Evolutionary conservation across 2,888 invertebrate genomes (phyloP), one percentile per base, ranked within the genome.

Genomic region (Pardosa pseudoannulata): DNA sequence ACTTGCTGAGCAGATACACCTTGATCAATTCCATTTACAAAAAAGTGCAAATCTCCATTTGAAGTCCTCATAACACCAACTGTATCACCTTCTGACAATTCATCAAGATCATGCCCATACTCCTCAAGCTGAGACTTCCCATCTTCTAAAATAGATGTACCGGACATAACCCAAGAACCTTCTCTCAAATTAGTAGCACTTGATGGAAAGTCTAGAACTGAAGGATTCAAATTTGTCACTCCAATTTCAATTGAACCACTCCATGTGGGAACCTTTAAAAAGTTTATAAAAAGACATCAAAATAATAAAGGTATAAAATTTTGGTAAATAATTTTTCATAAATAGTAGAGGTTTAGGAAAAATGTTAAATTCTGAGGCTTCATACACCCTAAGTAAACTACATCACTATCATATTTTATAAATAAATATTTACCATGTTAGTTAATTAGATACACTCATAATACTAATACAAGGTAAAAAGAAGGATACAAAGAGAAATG

Each of bases 101-200:
- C 94, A 90, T 96, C 96, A 87, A 97, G 93, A 92, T 97, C 96
- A 67, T 94, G 94, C 19, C 97, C 97, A 92, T 97, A 97, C 32
- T 95, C 94, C 91, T 97, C 96, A 41, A 96, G 93, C 80, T 96
- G 92, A 68, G 96, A 95, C 32, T 94, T 93, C 0, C 97, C 97
- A 93, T 98, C 96, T 91, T 95, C 95, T 29, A 97, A 93, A 75
- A 98, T 94, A 50, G 96, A 95, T 89, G 94, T 95, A 31, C 96
- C 96, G 1, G 97, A 96, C 95, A 98, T 95, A 72, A 97, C 94
- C 98, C 97, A 98, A 88, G 96, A 95, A 88, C 95, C 95, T 90
- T 95, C 94, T 68, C 89, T 79, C 19, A 90, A 79, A 90, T 95
- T 95, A 13, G 95, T 95, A 6, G 96, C 96, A 91, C 95, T 95